These are phyloP conservation scores for Rhegmatorhina hoffmannsi DNA, from an alignment of 2,113 vertebrate species.

Conservation along the genomic window DNA sequence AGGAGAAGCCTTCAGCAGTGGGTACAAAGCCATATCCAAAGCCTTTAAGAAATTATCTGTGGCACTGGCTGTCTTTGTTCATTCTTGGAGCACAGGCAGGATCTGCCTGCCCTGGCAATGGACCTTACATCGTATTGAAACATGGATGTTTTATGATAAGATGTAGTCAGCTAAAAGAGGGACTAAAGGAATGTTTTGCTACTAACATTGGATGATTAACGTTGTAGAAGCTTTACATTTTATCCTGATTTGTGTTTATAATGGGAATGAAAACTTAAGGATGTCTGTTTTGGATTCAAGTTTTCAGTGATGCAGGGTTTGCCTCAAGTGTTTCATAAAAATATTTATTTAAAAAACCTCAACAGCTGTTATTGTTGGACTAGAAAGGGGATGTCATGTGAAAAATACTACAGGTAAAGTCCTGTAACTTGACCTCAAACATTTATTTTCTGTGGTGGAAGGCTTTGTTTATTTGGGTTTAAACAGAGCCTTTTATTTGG, in stretches of 20 bases:
- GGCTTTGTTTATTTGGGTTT: not conserved
- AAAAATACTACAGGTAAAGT: not conserved
- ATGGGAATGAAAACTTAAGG: not conserved
- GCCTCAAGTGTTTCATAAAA: not conserved
- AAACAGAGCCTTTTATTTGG: not conserved
- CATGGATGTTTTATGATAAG: not conserved
- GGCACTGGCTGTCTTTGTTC: not conserved
- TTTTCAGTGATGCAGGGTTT: not conserved
- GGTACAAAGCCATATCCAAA: not conserved
- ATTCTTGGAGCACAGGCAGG: not conserved
- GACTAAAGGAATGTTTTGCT: not conserved
- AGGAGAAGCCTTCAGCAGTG: not conserved
- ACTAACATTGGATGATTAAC: not conserved
- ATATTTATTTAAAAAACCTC: not conserved
- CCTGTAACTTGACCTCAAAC: not conserved
- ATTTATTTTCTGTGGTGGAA: not conserved
- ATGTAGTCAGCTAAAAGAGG: not conserved
- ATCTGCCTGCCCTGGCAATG: not conserved
- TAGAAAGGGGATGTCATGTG: not conserved
- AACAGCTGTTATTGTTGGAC: not conserved
- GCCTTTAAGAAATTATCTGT: not conserved
- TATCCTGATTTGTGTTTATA: not conserved
- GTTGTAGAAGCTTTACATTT: not conserved
- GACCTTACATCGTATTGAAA: not conserved
- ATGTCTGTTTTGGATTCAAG: accelerated